Percentiles rank a stretch among this genome's conserved stretches.
Evolutionary conservation across 23 tunicate species (phyloP).

Genomic region (Botrylloides violaceus): DNA sequence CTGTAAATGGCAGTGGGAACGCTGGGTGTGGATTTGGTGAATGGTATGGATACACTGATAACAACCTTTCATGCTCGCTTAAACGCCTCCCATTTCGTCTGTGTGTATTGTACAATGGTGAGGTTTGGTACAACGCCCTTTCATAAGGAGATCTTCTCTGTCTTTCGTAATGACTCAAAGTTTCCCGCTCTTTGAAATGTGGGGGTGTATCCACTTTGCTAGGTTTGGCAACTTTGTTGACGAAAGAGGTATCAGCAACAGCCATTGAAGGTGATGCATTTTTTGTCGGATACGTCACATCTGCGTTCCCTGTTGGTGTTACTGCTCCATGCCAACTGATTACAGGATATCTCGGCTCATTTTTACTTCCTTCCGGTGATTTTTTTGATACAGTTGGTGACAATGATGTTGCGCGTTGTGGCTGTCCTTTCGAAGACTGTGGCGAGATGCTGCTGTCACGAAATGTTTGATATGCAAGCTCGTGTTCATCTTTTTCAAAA

Average conservation of each 20-base stretch:
- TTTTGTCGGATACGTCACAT: background rate
- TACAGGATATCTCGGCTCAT: background rate
- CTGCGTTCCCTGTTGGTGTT: background rate
- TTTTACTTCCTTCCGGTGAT: background rate
- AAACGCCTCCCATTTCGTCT: background rate
- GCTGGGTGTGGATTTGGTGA: background rate
- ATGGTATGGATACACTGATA: background rate
- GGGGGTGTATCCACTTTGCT: background rate
- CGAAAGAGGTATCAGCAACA: background rate
- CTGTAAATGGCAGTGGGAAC: background rate
- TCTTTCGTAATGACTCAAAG: background rate
- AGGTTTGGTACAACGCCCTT: background rate
- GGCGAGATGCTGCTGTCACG: too few species aligned
- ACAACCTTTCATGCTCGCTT: background rate
- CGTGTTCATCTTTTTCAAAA: too few species aligned
- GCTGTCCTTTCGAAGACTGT: background rate
- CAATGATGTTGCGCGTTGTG: background rate
- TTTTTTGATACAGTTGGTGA: background rate
- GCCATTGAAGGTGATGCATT: background rate
- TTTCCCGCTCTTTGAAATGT: background rate
- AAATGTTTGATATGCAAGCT: too few species aligned
- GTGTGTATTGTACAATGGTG: background rate
- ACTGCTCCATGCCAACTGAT: background rate
- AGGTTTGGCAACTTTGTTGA: background rate
- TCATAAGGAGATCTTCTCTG: background rate